Base-by-base conservation (phyloP, 2,113 vertebrate genomes). In the Budorcas taxicolor region DNA sequence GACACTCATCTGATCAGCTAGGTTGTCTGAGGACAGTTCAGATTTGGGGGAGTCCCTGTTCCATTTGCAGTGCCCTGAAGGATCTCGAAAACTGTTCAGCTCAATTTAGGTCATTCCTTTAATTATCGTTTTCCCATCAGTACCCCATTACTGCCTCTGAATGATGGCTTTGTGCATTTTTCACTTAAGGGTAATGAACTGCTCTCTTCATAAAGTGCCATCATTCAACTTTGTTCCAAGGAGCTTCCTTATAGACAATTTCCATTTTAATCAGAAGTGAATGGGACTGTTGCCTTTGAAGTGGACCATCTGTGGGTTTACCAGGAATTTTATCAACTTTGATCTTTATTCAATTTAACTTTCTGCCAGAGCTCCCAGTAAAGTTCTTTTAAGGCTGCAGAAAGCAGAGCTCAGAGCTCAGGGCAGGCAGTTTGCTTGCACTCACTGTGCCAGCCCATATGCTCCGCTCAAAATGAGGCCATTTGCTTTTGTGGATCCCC, bases 261-360 rank as follows among this genome's bases (percentile, higher is more conserved):
- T 97, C 88, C 95, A 97, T 97, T 98, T 97, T 97, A 97, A 97
- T 97, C 97, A 98, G 94, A 97, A 97, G 74, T 82, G 58, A 96
- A 92, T 92, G 96, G 71, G 64, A 87, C 80, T 43, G 13, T 95
- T 94, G 86, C 95, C 80, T 97, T 94, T 96, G 96, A 98, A 98
- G 97, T 80, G 76, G 92, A 94, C 94, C 87, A 95, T 96, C 97
- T 97, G 96, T 97, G 96, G 92, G 74, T 93, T 97, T 97, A 92
- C 98, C 87, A 76, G 94, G 90, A 97, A 95, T 97, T 92, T 97
- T 92, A 92, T 95, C 91, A 96, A 86, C 92, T 95, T 94, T 94
- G 92, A 97, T 97, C 96, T 97, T 94, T 95, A 94, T 97, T 95
- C 76, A 95, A 96, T 95, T 97, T 96, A 95, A 94, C 95, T 97